Conservation (phyloP, 2,797 vertebrate genomes). For the Staurois parvus region DNA sequence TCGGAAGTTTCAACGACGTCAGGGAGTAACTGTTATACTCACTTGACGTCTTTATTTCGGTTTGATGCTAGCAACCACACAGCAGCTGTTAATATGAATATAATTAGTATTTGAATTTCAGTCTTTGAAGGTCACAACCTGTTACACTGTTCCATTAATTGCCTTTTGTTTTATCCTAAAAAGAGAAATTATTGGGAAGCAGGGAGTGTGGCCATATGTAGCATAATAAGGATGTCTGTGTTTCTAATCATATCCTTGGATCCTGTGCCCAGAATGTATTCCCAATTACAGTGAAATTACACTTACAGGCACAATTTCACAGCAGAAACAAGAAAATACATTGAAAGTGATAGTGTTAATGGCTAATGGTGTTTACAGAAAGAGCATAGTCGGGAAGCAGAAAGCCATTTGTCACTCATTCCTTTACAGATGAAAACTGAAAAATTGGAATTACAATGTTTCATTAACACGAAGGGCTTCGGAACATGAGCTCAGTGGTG, state of each 20-base stretch:
- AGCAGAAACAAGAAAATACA: slow-evolving; percentile 9
- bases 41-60: slow-evolving; percentile 8
- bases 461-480: background rate
- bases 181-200: slow-evolving; percentile 36
- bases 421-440: slow-evolving; percentile 7
- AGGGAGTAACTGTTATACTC: background rate
- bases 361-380: background rate
- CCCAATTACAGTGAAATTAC: slow-evolving; percentile 25
- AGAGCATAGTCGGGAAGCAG: background rate
- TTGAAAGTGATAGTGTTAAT: slow-evolving; percentile 24
- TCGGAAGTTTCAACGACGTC: background rate
- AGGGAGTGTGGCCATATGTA: slow-evolving; percentile 22
- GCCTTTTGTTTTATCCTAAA: slow-evolving; percentile 39
- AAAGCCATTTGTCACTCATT: background rate
- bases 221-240: slow-evolving; percentile 33
- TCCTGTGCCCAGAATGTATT: slow-evolving; percentile 42
- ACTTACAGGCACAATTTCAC: slow-evolving; percentile 22
- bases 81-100: slow-evolving; percentile 40
- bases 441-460: background rate
- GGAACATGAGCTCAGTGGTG: background rate
- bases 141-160: slow-evolving; percentile 41
- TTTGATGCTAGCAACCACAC: slow-evolving; percentile 9
- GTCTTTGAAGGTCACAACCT: slow-evolving; percentile 48
- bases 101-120: slow-evolving; percentile 46
- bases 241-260: slow-evolving; percentile 26